phyloP scores from a whole-genome alignment of 2,113 vertebrate species.

The Argyrosomus japonicus region DNA sequence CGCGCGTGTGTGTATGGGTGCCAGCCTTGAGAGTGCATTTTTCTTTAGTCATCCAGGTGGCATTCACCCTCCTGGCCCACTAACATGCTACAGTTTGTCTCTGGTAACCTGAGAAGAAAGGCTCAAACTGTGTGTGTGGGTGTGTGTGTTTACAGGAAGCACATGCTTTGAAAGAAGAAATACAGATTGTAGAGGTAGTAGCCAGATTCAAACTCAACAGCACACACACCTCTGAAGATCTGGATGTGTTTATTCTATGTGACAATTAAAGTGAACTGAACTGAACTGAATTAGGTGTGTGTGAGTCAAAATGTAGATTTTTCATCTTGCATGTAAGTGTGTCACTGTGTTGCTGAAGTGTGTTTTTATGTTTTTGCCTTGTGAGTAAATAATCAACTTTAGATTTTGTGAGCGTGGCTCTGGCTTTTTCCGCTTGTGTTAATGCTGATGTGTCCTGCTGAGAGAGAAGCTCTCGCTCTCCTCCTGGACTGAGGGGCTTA shows the following conservation, averaged over 20 bases:
- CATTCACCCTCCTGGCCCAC: not conserved
- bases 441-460: slow-evolving; percentile 27
- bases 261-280: no score
- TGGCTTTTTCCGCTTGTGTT: slow-evolving; percentile 14
- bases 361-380: not conserved
- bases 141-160: slow-evolving; percentile 2
- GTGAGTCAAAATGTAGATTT: not conserved
- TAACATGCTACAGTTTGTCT: slow-evolving; percentile 24
- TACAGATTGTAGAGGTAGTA: not conserved
- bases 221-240: not conserved
- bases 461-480: slow-evolving; percentile 25
- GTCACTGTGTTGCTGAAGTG: not conserved
- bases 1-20: slow-evolving; percentile 11
- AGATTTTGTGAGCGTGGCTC: not conserved
- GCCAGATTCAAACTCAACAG: not conserved
- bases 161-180: not conserved
- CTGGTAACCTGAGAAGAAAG: slow-evolving; percentile 5
- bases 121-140: not conserved
- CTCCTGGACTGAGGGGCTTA: slow-evolving; percentile 22
- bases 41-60: slow-evolving; percentile 12
- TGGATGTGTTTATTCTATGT: not conserved
- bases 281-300: not conserved
- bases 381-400: not conserved
- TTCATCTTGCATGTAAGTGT: not conserved
- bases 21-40: not conserved